Conservation (phyloP, 2,888 invertebrate genomes). For the Polyploca ridens region DNA sequence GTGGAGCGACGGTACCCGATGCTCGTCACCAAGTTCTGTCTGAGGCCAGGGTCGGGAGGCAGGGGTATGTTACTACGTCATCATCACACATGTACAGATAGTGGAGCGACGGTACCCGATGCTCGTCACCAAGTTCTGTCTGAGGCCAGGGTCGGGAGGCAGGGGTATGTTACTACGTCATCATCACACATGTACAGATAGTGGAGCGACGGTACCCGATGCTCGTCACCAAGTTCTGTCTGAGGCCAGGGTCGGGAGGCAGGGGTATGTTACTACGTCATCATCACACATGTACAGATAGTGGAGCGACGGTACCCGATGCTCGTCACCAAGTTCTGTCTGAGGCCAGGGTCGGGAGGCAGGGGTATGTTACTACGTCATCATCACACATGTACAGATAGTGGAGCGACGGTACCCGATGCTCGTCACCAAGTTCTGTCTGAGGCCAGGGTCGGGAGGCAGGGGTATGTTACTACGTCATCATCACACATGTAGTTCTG, state of each 20-base stretch:
- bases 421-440: constrained; percentile 91
- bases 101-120: constrained; percentile 97
- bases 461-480: constrained; percentile 77
- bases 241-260: constrained; percentile 92
- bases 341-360: constrained; percentile 92
- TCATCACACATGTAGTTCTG: too few species aligned
- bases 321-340: constrained; percentile 91
- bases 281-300: too few species aligned
- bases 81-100: constrained; percentile 98
- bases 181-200: too few species aligned
- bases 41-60: constrained; percentile 92
- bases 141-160: constrained; percentile 92
- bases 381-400: too few species aligned
- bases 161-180: constrained; percentile 77
- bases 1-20: constrained; percentile 97
- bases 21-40: constrained; percentile 91
- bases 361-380: constrained; percentile 77
- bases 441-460: constrained; percentile 92
- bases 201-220: constrained; percentile 98
- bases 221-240: constrained; percentile 91
- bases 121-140: constrained; percentile 91
- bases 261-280: constrained; percentile 77
- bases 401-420: constrained; percentile 98
- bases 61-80: constrained; percentile 71
- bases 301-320: constrained; percentile 98